Percentiles rank a stretch among this genome's conserved stretches.
phyloP scores from a whole-genome alignment of 2,113 vertebrate genomes.

The Engystomops pustulosus region DNA sequence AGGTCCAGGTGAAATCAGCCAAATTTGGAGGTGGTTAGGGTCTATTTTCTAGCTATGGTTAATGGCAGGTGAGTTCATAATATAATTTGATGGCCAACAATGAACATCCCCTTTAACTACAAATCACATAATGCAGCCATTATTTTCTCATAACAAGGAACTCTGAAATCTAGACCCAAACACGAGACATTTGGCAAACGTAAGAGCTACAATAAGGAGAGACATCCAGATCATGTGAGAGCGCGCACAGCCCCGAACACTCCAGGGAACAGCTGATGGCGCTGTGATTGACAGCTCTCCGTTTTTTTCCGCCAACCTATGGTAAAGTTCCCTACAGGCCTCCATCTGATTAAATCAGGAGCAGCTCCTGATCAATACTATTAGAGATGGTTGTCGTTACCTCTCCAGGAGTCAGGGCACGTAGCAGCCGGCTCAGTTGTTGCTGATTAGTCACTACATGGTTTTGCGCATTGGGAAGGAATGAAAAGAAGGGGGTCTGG shows the following conservation, averaged over 20 bases:
- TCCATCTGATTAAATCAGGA: slow-evolving; percentile 50
- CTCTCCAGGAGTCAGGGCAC: slow-evolving; percentile 49
- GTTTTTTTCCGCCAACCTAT: slow-evolving; percentile 72
- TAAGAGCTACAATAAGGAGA: slow-evolving; percentile 1
- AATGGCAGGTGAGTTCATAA: too few species aligned
- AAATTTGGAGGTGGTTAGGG: too few species aligned
- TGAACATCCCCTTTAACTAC: background rate
- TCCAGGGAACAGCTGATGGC: slow-evolving; percentile 64
- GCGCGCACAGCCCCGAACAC: slow-evolving; percentile 56
- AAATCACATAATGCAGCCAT: background rate
- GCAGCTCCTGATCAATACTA: slow-evolving; percentile 55
- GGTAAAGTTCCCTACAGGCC: slow-evolving; percentile 63
- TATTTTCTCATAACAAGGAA: background rate
- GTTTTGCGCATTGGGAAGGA: slow-evolving; percentile 18
- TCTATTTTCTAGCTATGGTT: too few species aligned
- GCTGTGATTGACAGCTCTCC: slow-evolving; percentile 72
- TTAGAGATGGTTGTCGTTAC: slow-evolving; percentile 51
- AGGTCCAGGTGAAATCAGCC: too few species aligned
- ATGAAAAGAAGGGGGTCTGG: slow-evolving; percentile 19
- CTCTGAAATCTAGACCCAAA: background rate
- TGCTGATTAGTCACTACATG: slow-evolving; percentile 28
- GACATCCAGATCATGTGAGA: background rate
- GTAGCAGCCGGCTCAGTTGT: slow-evolving; percentile 25
- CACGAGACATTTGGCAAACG: background rate
- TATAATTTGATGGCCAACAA: background rate